These are phyloP conservation scores for Ardeotis arabs DNA, from an alignment of 2,113 vertebrate species.

Conservation along the genomic window DNA sequence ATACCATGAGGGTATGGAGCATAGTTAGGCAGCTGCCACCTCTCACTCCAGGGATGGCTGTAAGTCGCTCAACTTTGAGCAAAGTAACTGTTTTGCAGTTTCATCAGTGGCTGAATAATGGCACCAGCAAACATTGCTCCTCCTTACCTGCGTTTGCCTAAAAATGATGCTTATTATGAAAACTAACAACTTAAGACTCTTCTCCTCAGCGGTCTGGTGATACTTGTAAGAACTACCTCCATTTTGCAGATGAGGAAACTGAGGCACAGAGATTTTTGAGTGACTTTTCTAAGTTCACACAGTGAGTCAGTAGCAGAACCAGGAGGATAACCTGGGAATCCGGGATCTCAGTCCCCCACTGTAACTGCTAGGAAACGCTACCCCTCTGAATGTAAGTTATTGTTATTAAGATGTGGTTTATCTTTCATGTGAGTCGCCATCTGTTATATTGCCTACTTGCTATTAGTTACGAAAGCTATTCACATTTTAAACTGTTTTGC, in stretches of 20 bases:
- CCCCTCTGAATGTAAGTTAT: constrained; percentile 41
- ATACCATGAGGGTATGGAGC: background rate
- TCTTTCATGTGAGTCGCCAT: constrained; percentile 35
- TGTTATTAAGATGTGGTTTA: constrained; percentile 49
- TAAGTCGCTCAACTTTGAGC: background rate
- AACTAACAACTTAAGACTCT: background rate
- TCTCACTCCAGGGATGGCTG: background rate
- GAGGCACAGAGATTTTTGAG: background rate
- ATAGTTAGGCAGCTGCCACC: background rate
- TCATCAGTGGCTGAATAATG: background rate
- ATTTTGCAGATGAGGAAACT: background rate
- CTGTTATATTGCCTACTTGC: constrained; percentile 52
- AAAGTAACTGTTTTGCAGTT: background rate
- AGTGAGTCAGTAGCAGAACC: background rate
- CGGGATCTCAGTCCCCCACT: background rate
- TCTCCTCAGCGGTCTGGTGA: background rate
- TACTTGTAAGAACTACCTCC: background rate
- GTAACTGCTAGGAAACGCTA: background rate
- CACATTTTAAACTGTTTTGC: constrained; percentile 59
- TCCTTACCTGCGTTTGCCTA: background rate
- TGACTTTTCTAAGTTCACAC: background rate
- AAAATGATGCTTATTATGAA: background rate
- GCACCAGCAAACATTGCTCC: background rate
- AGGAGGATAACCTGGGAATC: constrained; percentile 12
- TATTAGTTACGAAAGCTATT: constrained; percentile 65